phyloP scores from a whole-genome alignment of 2,888 invertebrate species.

The Nomada fucata region DNA sequence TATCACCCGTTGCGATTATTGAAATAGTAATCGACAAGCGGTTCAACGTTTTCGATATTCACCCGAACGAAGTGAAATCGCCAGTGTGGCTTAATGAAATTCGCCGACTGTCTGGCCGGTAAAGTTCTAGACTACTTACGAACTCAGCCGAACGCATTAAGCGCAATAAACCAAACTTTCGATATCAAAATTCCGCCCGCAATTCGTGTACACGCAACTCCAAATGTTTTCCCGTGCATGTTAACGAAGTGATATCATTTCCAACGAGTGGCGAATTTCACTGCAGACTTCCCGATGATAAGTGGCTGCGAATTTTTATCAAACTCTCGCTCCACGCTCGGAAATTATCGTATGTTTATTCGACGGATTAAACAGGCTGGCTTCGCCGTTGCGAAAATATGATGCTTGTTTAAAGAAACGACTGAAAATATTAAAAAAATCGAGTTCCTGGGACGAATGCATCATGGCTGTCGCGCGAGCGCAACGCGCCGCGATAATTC shows the following conservation, averaged over 20 bases:
- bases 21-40: background rate
- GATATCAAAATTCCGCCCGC: background rate
- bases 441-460: background rate
- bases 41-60: background rate
- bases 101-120: background rate
- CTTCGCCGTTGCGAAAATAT: background rate
- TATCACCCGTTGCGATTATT: too few relatives aligned
- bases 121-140: background rate
- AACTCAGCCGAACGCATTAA: background rate
- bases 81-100: background rate
- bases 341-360: conserved; percentile 28
- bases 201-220: background rate
- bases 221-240: background rate
- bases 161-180: background rate
- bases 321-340: background rate
- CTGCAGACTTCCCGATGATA: background rate
- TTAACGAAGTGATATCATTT: conserved; percentile 6
- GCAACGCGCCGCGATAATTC: conserved; percentile 33
- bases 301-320: background rate
- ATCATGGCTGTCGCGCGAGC: background rate
- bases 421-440: conserved; percentile 20
- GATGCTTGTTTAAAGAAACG: conserved; percentile 13
- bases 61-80: background rate
- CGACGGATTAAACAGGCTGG: conserved; percentile 14
- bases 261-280: background rate